Percentiles rank a stretch among this genome's conserved stretches.
phyloP scores from a whole-genome alignment of 53 echinoderm and acorn worm genomes.

The Echinarachnius parma region DNA sequence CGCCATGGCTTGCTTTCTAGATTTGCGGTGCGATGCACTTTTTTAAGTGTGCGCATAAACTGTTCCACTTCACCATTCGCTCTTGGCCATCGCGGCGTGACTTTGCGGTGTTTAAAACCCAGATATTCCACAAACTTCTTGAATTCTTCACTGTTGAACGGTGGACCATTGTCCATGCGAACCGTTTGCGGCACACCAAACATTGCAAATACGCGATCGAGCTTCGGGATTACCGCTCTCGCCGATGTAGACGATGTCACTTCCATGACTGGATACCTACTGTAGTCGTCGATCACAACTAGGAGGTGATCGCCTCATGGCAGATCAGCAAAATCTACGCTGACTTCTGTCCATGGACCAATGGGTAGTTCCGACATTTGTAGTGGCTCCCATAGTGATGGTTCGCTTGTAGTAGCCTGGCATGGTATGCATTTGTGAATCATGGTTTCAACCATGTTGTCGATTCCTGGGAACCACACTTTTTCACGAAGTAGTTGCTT shows the following conservation, averaged over 20 bases:
- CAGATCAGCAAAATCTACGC: conserved; percentile 65
- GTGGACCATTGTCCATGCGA: conserved; percentile 71
- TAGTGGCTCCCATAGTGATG: conserved; percentile 42
- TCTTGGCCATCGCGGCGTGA: conserved; percentile 60
- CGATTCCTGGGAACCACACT: conserved; percentile 71
- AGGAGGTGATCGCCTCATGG: conserved; percentile 61
- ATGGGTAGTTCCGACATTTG: conserved; percentile 47
- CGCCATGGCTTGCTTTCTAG: conserved; percentile 37
- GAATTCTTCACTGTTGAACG: conserved; percentile 61
- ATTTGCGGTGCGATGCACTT: conserved; percentile 51
- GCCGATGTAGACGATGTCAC: conserved; percentile 63
- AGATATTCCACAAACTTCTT: conserved; percentile 48
- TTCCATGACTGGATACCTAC: conserved; percentile 61
- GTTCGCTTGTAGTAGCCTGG: too few species aligned
- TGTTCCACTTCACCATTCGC: conserved; percentile 62
- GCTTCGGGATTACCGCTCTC: conserved; percentile 45
- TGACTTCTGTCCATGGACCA: conserved; percentile 50
- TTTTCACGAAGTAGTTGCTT: conserved; percentile 60
- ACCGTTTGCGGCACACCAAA: conserved; percentile 57
- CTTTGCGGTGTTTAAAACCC: conserved; percentile 59
- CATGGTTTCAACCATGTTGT: conserved; percentile 46
- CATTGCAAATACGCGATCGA: conserved; percentile 65
- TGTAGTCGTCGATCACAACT: conserved; percentile 65
- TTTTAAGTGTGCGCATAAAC: conserved; percentile 57
- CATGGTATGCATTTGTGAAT: conserved; percentile 57